A percentile compares a stretch with the other conserved stretches of the same genome.
These are phyloP conservation scores for Zaprionus kolodkinae DNA, from an alignment of 1,140 invertebrate species.

Conservation along the genomic window DNA sequence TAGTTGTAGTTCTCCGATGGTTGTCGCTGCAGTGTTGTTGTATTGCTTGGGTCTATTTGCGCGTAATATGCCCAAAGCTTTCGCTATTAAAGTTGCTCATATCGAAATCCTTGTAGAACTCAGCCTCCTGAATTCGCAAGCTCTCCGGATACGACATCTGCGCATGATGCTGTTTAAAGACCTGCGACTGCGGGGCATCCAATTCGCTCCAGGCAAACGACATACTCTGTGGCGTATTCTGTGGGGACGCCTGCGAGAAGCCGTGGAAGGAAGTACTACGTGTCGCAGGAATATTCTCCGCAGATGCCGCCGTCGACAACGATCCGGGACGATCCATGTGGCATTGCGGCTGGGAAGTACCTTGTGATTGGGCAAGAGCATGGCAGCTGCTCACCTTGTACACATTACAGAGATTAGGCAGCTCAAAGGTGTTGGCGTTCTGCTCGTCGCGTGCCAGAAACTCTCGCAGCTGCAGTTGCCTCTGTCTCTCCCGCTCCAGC, in stretches of 20 bases:
- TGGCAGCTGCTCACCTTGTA: conserved; percentile 47
- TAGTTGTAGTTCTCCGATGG: too few species aligned
- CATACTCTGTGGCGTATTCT: too few species aligned
- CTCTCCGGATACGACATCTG: neutral
- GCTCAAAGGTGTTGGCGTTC: conserved; percentile 59
- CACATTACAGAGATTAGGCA: conserved; percentile 47
- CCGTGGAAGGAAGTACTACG: neutral
- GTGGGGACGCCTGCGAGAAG: neutral
- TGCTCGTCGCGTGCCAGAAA: conserved; percentile 61
- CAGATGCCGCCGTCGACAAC: neutral
- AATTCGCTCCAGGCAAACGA: neutral
- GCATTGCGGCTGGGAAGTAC: neutral
- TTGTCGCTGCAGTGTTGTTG: neutral
- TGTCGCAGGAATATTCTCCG: neutral
- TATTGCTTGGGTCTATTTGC: neutral
- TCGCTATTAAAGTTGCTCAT: neutral
- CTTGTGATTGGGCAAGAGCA: neutral
- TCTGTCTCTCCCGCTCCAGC: conserved; percentile 42
- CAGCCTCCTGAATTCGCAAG: conserved; percentile 25
- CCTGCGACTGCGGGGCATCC: neutral
- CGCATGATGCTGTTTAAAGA: conserved; percentile 1
- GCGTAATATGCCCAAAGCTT: neutral
- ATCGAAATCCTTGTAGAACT: conserved; percentile 7
- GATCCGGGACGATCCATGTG: neutral
- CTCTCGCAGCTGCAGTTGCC: conserved; percentile 52